phyloP scores from a whole-genome alignment of 2,888 invertebrate species.

The Dasysyrphus tricinctus region DNA sequence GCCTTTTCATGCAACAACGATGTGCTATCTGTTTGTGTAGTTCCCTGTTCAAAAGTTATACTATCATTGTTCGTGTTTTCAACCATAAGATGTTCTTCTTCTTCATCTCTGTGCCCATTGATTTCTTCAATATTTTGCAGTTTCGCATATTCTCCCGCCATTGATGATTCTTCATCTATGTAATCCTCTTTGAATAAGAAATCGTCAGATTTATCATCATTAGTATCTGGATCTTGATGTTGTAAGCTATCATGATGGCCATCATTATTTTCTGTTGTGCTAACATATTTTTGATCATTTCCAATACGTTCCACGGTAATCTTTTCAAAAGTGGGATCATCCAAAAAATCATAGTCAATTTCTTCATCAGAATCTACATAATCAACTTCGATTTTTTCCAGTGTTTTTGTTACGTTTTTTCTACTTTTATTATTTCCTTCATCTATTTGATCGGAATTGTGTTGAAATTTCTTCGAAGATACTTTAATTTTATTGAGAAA shows the following conservation, averaged over 20 bases:
- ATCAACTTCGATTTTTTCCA: conserved; percentile 25
- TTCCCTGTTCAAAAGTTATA: neutral
- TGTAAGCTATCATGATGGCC: conserved; percentile 10
- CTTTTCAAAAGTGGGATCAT: conserved; percentile 57
- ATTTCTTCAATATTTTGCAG: conserved; percentile 43
- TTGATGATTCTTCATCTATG: conserved; percentile 43
- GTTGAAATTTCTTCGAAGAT: neutral
- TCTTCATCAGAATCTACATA: conserved; percentile 49
- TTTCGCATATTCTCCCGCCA: neutral
- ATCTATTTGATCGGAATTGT: neutral
- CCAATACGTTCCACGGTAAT: conserved; percentile 59
- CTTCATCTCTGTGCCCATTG: neutral
- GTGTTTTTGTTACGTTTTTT: neutral
- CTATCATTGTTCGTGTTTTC: neutral
- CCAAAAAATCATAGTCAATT: conserved; percentile 33
- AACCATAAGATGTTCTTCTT: conserved; percentile 30
- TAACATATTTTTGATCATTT: conserved; percentile 16
- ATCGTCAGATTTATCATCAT: conserved; percentile 28
- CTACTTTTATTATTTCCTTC: neutral
- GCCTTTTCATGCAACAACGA: conserved; percentile 51
- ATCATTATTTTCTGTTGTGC: neutral
- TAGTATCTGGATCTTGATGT: conserved; percentile 15
- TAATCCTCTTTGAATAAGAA: conserved; percentile 25
- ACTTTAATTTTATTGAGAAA: conserved; percentile 64
- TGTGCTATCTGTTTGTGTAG: neutral